Evolutionary conservation across 2,797 vertebrate species (phyloP), one percentile per base, ranked within the genome.

Genomic region (Schizothorax lantsangensis): DNA sequence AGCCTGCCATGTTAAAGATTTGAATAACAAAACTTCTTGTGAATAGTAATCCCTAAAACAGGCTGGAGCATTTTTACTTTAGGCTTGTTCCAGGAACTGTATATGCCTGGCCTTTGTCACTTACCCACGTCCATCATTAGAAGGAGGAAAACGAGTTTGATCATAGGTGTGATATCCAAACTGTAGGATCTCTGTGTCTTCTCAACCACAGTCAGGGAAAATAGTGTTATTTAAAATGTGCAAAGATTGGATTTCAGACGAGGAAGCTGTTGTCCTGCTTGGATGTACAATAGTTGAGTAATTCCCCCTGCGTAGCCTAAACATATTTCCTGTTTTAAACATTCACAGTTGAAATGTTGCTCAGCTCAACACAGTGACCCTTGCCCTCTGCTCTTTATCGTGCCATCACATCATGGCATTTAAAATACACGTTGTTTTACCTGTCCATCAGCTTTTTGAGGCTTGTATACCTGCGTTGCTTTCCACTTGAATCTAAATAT

Each of bases 21-120:
- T 93, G 90, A 93, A 91, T 92, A 81, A 85, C 89, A 91, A 91
- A 91, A 84, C 47, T 30, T 52, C 21, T 78, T 68, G 36, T 88
- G 66, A 83, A 85, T 62, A 83, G 33, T 57, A 72, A 62, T 40
- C 40, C 26, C 69, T 49, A 3, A 81, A 79, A 83, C 73, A 82
- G 52, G 69, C 40, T 14, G 9, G 45, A 71, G 49, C 15, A 3
- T 62, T 82, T 59, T 43, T 78, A 77, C 81, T 59, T 62, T 4
- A 12, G 33, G 77, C 52, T 74, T 84, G 84, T 88, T 91, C 87
- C 90, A 90, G 87, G 90, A 90, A 87, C 47, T 71, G 33, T 81
- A 33, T 23, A n/a, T 49, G 2, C 38, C 57, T 43, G 23, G 11
- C 26, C 2, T 79, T 38, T 33, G 45, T 73, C n/a, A 26, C 40